Base-by-base conservation (phyloP, 2,797 vertebrate genomes). In the Enteromius paludinosus region DNA sequence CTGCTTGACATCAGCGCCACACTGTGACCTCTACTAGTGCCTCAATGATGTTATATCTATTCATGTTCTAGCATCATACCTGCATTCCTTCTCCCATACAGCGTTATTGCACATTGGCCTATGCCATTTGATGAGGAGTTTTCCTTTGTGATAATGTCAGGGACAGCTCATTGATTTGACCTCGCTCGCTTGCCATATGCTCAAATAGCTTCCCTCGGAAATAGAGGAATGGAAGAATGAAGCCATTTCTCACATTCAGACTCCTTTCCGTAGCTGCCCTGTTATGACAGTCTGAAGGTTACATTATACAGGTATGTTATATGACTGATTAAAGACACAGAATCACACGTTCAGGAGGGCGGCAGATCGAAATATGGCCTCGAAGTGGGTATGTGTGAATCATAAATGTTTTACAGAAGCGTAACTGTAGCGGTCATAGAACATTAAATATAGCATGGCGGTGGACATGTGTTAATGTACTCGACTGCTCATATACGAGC, bases 371-470 rank as follows among this genome's bases (percentile, higher is more conserved):
- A 56, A 52, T 4, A 47, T 65, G 56, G 11, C 66, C 80, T 90
- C 77, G 88, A 78, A 65, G 23, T 89, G 82, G 75, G 78, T 56
- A 45, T 14, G 35, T 74, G 81, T 59, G 20, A 43, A 83, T 79
- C 77, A 38, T 75, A 73, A 83, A 69, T 30, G 38, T 72, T 61
- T 80, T 84, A 56, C 5, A 43, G 61, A 80, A 61, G 17, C 6
- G 5, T 61, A 72, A 62, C 68, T 52, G 76, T 83, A 87, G 77
- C 35, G 33, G 84, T 89, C 84, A 88, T 85, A 81, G 84, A 86
- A 87, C 72, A 80, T 88, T 88, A 86, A 87, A 74, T 69, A 81
- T 75, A 66, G 79, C 71, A 81, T 79, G 81, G 81, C 35, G 20
- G 65, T 66, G 47, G 64, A 76, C 54, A 49, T 45, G 70, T 68